Conservation (phyloP, 2,797 vertebrate species). For the Pseudopleuronectes americanus region DNA sequence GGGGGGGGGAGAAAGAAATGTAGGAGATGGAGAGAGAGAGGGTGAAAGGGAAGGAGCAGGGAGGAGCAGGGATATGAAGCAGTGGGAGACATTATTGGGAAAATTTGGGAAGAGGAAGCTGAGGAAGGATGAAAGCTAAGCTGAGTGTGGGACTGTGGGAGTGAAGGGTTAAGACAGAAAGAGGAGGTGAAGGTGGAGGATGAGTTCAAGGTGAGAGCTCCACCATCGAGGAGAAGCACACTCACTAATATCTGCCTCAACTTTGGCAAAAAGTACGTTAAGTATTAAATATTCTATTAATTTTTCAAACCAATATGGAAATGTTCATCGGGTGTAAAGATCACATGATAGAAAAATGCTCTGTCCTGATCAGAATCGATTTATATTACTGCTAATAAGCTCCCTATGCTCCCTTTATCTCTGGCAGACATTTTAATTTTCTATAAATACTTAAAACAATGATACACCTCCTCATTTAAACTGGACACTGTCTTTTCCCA, state of each 20-base stretch:
- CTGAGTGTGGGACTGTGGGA: slow-evolving; percentile 38
- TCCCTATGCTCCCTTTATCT: too few relatives aligned
- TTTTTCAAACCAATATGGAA: too few relatives aligned
- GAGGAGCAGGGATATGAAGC: slow-evolving; percentile 33
- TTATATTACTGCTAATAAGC: too few relatives aligned
- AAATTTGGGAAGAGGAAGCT: slow-evolving; percentile 37
- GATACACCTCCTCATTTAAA: too few relatives aligned
- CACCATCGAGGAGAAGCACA: neutral
- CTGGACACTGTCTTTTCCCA: too few relatives aligned
- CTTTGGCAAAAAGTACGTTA: neutral
- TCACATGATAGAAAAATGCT: too few relatives aligned
- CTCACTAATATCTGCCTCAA: neutral
- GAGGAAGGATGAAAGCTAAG: slow-evolving; percentile 49
- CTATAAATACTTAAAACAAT: too few relatives aligned
- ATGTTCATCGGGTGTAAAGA: too few relatives aligned
- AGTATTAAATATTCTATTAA: neutral
- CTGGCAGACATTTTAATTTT: too few relatives aligned
- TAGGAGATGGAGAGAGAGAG: slow-evolving; percentile 1
- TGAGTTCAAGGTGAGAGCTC: slow-evolving; percentile 45
- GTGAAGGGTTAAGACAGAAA: slow-evolving; percentile 27
- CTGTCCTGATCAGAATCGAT: too few relatives aligned
- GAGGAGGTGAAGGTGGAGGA: slow-evolving; percentile 29
- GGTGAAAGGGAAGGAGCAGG: neutral
- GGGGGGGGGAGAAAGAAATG: slow-evolving; percentile 34
- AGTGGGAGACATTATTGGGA: slow-evolving; percentile 54